Conservation (phyloP, 2,888 invertebrate species). For the Ophion costatus region DNA sequence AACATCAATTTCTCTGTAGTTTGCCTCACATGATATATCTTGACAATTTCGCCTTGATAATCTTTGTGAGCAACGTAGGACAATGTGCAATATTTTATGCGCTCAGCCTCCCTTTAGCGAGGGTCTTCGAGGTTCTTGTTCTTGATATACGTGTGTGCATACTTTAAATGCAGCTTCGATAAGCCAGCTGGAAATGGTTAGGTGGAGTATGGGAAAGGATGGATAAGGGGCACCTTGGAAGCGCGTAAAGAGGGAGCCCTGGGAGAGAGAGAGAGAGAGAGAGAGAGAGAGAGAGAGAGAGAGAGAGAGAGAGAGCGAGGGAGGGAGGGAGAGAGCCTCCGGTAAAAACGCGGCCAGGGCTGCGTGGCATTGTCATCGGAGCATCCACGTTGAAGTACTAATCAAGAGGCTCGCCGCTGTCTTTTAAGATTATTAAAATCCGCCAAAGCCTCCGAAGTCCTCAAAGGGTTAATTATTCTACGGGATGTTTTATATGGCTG, state of each 20-base stretch:
- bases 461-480: constrained; percentile 83
- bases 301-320: constrained; percentile 35
- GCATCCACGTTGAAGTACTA: constrained; percentile 77
- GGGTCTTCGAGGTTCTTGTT: not conserved
- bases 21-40: no score
- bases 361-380: constrained; percentile 73
- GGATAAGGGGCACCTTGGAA: constrained; percentile 41
- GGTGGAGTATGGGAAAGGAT: constrained; percentile 40
- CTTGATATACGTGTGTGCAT: not conserved
- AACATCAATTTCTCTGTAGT: no score
- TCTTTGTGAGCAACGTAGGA: no score
- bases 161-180: constrained; percentile 17
- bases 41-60: no score
- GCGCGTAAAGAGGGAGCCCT: constrained; percentile 28
- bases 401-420: constrained; percentile 77
- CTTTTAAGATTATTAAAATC: constrained; percentile 82
- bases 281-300: constrained; percentile 25
- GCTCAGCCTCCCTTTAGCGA: no score
- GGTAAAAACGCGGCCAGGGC: constrained; percentile 63
- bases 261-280: constrained; percentile 14
- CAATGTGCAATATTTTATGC: no score
- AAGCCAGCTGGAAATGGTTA: constrained; percentile 55
- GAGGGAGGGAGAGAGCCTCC: constrained; percentile 58
- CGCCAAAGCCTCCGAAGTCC: constrained; percentile 80
- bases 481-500: constrained; percentile 79